phyloP scores from a whole-genome alignment of 2,113 vertebrate species.

The Clarias macrocephalus region DNA sequence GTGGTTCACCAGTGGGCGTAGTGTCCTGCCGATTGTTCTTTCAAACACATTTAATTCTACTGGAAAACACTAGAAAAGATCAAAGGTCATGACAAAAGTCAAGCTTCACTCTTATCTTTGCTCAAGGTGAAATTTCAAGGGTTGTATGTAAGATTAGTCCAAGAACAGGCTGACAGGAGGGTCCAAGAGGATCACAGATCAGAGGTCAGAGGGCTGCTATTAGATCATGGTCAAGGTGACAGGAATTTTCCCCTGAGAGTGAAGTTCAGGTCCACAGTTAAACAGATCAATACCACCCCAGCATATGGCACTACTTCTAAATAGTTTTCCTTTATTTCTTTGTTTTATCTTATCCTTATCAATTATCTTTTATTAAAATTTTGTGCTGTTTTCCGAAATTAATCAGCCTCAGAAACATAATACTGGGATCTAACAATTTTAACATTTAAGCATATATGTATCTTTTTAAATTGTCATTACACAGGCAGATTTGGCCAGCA shows the following conservation, averaged over 20 bases:
- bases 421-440: neutral
- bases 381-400: neutral
- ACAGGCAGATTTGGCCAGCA: slow-evolving; percentile 67
- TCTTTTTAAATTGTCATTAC: slow-evolving; percentile 6
- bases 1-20: slow-evolving; percentile 68
- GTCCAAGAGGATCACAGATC: slow-evolving; percentile 48
- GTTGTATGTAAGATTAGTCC: slow-evolving; percentile 45
- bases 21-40: slow-evolving; percentile 21
- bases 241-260: slow-evolving; percentile 75
- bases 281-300: slow-evolving; percentile 87
- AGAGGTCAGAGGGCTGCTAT: slow-evolving; percentile 65
- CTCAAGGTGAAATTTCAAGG: slow-evolving; percentile 46
- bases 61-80: slow-evolving; percentile 35
- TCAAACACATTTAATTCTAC: slow-evolving; percentile 34
- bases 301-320: slow-evolving; percentile 53
- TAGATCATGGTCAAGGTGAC: slow-evolving; percentile 86
- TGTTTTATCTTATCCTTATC: neutral
- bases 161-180: slow-evolving; percentile 34
- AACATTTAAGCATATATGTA: slow-evolving; percentile 5
- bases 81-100: slow-evolving; percentile 49
- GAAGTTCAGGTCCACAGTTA: slow-evolving; percentile 80
- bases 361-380: neutral
- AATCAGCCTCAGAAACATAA: neutral
- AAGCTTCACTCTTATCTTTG: slow-evolving; percentile 41
- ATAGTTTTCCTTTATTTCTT: neutral